These are phyloP conservation scores for Malurus elegans DNA, from an alignment of 2,113 vertebrate genomes.

Conservation along the genomic window DNA sequence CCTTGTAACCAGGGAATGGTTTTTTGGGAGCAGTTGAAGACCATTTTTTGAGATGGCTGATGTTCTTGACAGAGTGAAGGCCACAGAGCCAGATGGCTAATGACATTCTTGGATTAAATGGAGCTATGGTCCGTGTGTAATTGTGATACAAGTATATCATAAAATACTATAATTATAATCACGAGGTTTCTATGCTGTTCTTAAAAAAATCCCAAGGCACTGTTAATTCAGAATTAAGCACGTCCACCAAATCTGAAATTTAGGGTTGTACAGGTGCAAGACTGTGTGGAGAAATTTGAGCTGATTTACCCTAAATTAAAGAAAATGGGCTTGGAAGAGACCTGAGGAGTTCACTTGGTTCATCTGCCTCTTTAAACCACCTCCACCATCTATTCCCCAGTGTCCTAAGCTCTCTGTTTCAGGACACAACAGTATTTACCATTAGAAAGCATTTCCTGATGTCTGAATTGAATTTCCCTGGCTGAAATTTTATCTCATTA, in stretches of 20 bases:
- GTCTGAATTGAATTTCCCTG: constrained; percentile 31
- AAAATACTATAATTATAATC: not conserved
- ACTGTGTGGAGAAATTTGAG: not conserved
- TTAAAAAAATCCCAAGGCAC: not conserved
- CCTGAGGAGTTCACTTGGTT: not conserved
- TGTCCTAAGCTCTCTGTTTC: not conserved
- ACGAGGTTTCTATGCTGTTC: not conserved
- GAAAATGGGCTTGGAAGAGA: not conserved
- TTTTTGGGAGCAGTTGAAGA: not conserved
- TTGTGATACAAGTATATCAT: not conserved
- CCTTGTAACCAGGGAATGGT: not conserved
- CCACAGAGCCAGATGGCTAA: not conserved
- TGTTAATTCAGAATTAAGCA: not conserved
- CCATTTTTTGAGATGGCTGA: not conserved
- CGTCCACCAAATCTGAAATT: not conserved
- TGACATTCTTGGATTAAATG: not conserved
- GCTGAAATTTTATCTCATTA: constrained; percentile 28
- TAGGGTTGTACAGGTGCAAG: not conserved
- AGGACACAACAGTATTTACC: not conserved
- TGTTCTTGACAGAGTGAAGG: not conserved
- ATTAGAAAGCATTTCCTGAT: constrained; percentile 48
- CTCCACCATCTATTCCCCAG: not conserved
- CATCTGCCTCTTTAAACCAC: not conserved
- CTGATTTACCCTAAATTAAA: not conserved
- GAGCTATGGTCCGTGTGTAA: not conserved